A percentile compares a stretch with the other conserved stretches of the same genome.
Evolutionary conservation across 2,888 invertebrate genomes (phyloP).

Genomic region (Pyrrhia umbra): DNA sequence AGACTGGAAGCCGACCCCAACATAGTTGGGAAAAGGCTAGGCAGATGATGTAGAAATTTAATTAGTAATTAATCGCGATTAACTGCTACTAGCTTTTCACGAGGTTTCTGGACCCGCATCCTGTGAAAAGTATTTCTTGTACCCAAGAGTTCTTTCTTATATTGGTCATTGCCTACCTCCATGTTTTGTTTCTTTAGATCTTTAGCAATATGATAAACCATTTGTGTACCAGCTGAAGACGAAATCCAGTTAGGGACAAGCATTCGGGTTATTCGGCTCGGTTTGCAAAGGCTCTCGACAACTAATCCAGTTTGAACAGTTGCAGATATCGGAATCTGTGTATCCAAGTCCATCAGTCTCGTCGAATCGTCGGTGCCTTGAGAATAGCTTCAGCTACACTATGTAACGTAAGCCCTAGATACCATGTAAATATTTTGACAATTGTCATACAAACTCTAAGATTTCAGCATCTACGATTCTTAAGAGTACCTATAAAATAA

Average conservation of each 20-base stretch:
- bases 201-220: conserved; percentile 30
- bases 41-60: no score
- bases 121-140: no score
- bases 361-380: conserved; percentile 62
- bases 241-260: conserved; percentile 57
- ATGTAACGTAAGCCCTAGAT: conserved; percentile 65
- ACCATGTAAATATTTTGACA: conserved; percentile 65
- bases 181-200: conserved; percentile 7
- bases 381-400: conserved; percentile 69
- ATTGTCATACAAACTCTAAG: neutral
- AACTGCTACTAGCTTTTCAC: no score
- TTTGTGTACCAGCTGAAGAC: conserved; percentile 54
- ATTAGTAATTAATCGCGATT: no score
- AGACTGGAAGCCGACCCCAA: no score
- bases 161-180: conserved; percentile 1
- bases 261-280: conserved; percentile 66
- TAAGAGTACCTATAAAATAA: neutral
- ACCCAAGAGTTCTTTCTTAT: no score
- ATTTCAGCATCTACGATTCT: neutral
- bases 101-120: no score
- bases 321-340: conserved; percentile 71
- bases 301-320: conserved; percentile 74
- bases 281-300: conserved; percentile 69
- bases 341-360: conserved; percentile 71
- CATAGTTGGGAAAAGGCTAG: no score